Percentiles rank a stretch among this genome's conserved stretches.
phyloP scores from a whole-genome alignment of 2,888 invertebrate species.

The Polyommatus icarus region DNA sequence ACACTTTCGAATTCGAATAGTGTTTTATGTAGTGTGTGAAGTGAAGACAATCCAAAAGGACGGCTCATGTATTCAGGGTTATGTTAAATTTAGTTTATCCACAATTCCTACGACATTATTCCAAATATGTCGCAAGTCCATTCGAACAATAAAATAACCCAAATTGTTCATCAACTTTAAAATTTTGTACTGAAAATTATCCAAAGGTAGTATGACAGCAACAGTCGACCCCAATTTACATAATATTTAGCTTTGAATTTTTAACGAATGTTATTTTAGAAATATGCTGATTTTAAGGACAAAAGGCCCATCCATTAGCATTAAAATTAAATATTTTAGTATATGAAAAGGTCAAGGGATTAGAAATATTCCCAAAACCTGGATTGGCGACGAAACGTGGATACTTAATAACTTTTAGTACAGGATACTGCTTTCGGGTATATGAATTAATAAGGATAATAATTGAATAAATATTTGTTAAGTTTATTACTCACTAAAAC shows the following conservation, averaged over 20 bases:
- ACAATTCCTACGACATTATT: too few species aligned
- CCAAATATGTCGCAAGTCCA: too few species aligned
- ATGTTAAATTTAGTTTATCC: too few species aligned
- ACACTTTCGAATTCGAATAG: too few species aligned
- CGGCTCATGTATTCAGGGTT: too few species aligned
- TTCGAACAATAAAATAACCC: not conserved
- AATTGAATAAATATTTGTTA: not conserved
- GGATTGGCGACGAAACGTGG: not conserved
- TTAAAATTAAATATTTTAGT: conserved; percentile 26
- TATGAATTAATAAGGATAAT: not conserved
- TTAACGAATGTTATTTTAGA: conserved; percentile 2
- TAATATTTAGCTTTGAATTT: conserved; percentile 13
- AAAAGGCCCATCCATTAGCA: conserved; percentile 23
- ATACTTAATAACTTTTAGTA: not conserved
- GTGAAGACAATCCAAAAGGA: too few species aligned
- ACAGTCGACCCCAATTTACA: not conserved
- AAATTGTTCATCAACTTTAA: not conserved
- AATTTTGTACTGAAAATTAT: not conserved
- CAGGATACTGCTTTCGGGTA: not conserved
- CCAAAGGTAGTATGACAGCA: not conserved
- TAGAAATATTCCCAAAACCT: not conserved
- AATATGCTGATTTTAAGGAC: conserved; percentile 13
- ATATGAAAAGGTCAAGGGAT: not conserved
- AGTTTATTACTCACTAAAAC: too few species aligned
- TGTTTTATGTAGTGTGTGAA: too few species aligned